These are phyloP conservation scores for Sinocyclocheilus maitianheensis DNA, from an alignment of 2,113 vertebrate species.

Conservation along the genomic window DNA sequence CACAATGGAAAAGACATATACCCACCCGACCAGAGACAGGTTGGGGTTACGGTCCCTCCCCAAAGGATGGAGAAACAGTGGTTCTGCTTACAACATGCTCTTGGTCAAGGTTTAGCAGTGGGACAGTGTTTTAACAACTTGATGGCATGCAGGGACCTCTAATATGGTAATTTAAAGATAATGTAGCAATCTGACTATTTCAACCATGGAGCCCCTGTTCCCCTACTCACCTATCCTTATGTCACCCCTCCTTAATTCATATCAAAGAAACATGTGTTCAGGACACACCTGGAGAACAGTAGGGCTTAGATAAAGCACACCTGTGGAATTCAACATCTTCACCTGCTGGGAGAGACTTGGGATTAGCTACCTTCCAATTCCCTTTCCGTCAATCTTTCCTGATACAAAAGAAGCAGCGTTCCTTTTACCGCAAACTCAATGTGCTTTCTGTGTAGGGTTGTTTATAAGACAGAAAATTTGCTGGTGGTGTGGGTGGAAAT, in stretches of 20 bases:
- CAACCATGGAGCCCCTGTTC: not conserved
- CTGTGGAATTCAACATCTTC: slow-evolving; percentile 51
- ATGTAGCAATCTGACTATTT: not conserved
- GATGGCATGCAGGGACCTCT: slow-evolving; percentile 2
- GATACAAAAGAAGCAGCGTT: not conserved
- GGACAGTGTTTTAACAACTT: slow-evolving; percentile 17
- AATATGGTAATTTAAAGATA: slow-evolving; percentile 21
- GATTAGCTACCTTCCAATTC: not conserved
- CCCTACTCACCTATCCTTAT: slow-evolving; percentile 41
- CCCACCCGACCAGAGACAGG: not conserved
- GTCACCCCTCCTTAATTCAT: slow-evolving; percentile 35
- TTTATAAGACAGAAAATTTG: not conserved
- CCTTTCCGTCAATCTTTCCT: not conserved
- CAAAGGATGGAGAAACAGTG: not conserved
- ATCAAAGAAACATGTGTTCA: slow-evolving; percentile 39
- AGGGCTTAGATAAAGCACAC: slow-evolving; percentile 53
- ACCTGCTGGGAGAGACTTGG: slow-evolving; percentile 12
- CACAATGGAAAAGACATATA: slow-evolving; percentile 16
- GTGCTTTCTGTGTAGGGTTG: not conserved
- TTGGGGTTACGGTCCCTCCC: not conserved
- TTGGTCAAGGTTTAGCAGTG: not conserved
- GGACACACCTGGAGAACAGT: slow-evolving; percentile 55
- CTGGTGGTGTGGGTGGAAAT: not conserved
- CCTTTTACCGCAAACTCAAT: not conserved
- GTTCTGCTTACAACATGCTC: not conserved